Conservation (phyloP, 2,113 vertebrate genomes). For the Lepidiolamprologus cunningtoni region DNA sequence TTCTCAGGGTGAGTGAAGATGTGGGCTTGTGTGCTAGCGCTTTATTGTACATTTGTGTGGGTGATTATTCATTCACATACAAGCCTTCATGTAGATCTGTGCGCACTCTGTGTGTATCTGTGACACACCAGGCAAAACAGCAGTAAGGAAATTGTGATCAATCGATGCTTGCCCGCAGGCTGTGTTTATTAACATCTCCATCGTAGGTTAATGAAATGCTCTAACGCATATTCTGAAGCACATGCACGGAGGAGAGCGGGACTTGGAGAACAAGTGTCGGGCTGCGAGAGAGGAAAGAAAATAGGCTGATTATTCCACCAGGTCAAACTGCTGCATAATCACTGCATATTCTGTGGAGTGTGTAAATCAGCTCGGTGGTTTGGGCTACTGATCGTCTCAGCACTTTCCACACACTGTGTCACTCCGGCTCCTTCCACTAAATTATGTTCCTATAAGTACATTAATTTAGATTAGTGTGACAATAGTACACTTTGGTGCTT, state of each 20-base stretch:
- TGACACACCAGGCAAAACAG: neutral
- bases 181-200: slow-evolving; percentile 33
- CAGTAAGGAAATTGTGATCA: slow-evolving; percentile 18
- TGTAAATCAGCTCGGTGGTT: neutral
- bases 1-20: neutral
- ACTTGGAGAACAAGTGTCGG: neutral
- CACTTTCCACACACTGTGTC: neutral
- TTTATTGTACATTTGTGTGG: slow-evolving; percentile 1
- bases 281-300: neutral
- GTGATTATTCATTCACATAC: slow-evolving; percentile 11
- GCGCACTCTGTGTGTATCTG: neutral
- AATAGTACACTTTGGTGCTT: neutral
- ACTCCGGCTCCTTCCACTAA: neutral
- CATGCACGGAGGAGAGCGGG: neutral
- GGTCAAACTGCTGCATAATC: slow-evolving; percentile 7
- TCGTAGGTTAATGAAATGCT: slow-evolving; percentile 24
- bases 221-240: neutral
- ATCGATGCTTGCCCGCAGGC: slow-evolving; percentile 15
- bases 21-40: slow-evolving; percentile 25
- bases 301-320: slow-evolving; percentile 17
- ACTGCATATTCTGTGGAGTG: neutral
- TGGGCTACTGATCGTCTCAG: neutral
- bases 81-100: neutral
- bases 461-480: neutral
- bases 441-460: neutral